A percentile compares a stretch with the other conserved stretches of the same genome.
Conservation (phyloP, 2,888 invertebrate genomes). For the Aelia acuminata region DNA sequence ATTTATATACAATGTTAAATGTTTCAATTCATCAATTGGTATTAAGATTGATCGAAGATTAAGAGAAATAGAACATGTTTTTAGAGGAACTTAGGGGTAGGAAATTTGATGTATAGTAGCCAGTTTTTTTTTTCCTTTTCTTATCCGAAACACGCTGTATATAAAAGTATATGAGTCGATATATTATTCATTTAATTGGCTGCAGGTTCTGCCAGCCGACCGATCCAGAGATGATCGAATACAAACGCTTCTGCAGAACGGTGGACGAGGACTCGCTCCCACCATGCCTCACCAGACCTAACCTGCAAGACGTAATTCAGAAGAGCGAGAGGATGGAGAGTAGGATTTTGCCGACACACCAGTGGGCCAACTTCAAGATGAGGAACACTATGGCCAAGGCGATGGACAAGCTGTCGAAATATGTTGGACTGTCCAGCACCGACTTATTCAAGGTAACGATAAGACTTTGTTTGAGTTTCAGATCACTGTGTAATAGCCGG, state of each 20-base stretch:
- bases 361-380: conserved; percentile 83
- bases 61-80: too few species aligned
- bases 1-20: too few species aligned
- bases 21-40: too few species aligned
- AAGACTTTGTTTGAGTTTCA: background rate
- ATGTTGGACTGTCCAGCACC: conserved; percentile 78
- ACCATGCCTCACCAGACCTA: conserved; percentile 77
- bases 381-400: conserved; percentile 76
- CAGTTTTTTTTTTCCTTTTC: too few species aligned
- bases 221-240: conserved; percentile 69
- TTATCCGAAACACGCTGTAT: too few species aligned
- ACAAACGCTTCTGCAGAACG: conserved; percentile 77
- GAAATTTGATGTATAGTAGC: too few species aligned
- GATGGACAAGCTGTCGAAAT: conserved; percentile 78
- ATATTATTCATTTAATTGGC: too few species aligned
- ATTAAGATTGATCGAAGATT: too few species aligned
- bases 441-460: conserved; percentile 76
- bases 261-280: conserved; percentile 81
- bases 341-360: conserved; percentile 70
- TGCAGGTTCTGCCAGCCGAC: conserved; percentile 76
- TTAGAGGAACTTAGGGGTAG: too few species aligned
- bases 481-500: too few species aligned
- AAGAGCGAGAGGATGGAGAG: background rate
- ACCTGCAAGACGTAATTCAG: conserved; percentile 77
- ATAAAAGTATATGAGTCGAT: too few species aligned